Conservation (phyloP, 2,113 vertebrate species). For the Vulpes lagopus region DNA sequence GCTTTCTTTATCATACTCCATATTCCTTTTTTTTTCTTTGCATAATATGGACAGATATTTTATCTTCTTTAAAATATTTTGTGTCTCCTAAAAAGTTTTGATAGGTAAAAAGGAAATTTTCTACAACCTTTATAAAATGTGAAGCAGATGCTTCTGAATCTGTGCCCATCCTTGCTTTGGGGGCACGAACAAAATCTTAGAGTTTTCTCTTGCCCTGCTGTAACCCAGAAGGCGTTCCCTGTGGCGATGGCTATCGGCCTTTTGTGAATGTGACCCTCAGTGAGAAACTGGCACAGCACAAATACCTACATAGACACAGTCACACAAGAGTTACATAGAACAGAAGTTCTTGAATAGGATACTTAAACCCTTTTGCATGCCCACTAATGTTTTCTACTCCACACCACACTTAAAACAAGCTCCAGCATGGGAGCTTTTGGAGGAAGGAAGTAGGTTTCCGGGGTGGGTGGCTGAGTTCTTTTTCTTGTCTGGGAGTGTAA, state of each 20-base stretch:
- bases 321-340: neutral
- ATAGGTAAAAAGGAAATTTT: slow-evolving; percentile 51
- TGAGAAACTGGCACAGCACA: neutral
- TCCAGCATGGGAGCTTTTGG: neutral
- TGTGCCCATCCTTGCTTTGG: neutral
- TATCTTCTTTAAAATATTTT: slow-evolving; percentile 79
- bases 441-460: neutral
- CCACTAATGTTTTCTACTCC: neutral
- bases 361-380: neutral
- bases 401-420: neutral
- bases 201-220: neutral
- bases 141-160: neutral
- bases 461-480: neutral
- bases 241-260: neutral
- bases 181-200: neutral
- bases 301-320: neutral
- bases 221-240: neutral
- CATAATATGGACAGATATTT: slow-evolving; percentile 74
- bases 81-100: slow-evolving; percentile 65
- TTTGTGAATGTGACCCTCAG: neutral
- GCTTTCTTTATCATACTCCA: slow-evolving; percentile 82
- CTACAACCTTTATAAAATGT: neutral
- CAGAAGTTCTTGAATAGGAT: neutral
- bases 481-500: neutral
- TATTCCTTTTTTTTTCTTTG: slow-evolving; percentile 72